Evolutionary conservation across 2,797 vertebrate genomes (phyloP).

Genomic region (Gambusia yucatana): DNA sequence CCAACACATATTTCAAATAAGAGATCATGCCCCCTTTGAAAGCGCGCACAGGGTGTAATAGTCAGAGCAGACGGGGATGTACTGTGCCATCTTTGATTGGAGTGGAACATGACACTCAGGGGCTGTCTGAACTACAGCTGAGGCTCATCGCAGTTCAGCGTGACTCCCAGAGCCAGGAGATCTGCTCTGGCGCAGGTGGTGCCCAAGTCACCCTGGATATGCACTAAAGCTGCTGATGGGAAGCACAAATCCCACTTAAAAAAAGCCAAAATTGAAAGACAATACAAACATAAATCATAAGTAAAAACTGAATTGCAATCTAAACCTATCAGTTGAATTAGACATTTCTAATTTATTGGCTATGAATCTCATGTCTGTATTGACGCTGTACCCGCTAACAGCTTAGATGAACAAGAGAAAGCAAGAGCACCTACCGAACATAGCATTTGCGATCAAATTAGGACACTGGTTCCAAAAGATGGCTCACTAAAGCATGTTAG

Average conservation of each 20-base stretch:
- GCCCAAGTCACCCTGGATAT: conserved; percentile 30
- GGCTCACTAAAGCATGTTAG: background rate
- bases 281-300: background rate
- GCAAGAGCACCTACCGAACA: conserved; percentile 55
- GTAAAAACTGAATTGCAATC: conserved; percentile 4
- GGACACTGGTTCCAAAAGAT: background rate
- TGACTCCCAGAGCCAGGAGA: conserved; percentile 36
- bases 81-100: conserved; percentile 56
- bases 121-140: conserved; percentile 63
- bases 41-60: conserved; percentile 10
- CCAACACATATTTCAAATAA: conserved; percentile 36
- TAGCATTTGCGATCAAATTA: conserved; percentile 10
- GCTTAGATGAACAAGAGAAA: conserved; percentile 18
- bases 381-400: conserved; percentile 58
- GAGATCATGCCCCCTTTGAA: conserved; percentile 51
- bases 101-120: conserved; percentile 59
- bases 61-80: conserved; percentile 43
- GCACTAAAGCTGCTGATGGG: conserved; percentile 16
- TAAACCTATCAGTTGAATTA: conserved; percentile 18
- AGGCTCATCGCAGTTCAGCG: conserved; percentile 51
- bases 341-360: conserved; percentile 45
- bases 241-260: conserved; percentile 12
- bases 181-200: conserved; percentile 54
- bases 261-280: background rate
- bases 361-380: conserved; percentile 39